phyloP scores from a whole-genome alignment of 2,888 invertebrate species.

The Nomada ruficornis region DNA sequence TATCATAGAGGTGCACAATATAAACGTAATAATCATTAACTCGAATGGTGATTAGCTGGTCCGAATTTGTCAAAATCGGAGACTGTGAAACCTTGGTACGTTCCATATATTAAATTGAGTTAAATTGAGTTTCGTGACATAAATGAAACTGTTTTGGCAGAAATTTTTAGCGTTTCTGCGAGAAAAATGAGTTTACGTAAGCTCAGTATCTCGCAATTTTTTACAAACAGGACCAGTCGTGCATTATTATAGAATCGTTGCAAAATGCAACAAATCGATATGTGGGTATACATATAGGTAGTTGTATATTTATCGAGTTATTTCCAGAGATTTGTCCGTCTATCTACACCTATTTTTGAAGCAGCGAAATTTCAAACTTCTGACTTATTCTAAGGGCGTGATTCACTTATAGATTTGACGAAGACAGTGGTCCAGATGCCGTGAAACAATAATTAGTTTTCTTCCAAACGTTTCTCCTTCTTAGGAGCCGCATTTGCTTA shows the following conservation, averaged over 20 bases:
- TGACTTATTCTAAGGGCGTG: background rate
- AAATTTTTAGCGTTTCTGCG: background rate
- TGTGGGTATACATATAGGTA: constrained; percentile 15
- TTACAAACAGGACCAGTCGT: background rate
- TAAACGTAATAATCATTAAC: background rate
- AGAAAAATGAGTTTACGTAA: background rate
- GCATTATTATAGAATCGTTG: background rate
- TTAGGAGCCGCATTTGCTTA: background rate
- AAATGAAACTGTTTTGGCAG: no score
- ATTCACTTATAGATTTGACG: background rate
- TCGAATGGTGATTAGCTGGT: background rate
- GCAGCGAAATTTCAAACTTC: background rate
- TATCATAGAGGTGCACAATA: background rate
- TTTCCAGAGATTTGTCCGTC: constrained; percentile 12
- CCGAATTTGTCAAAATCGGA: background rate
- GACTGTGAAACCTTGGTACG: background rate
- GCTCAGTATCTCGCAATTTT: background rate
- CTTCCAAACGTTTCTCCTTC: background rate
- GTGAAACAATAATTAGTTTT: background rate
- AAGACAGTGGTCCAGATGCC: background rate
- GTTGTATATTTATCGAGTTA: constrained; percentile 10
- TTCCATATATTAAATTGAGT: background rate
- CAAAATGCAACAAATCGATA: background rate
- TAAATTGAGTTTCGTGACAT: background rate
- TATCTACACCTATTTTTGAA: constrained; percentile 11